These are phyloP conservation scores for Seriola rivoliana DNA, from an alignment of 2,113 vertebrate species.

Conservation along the genomic window DNA sequence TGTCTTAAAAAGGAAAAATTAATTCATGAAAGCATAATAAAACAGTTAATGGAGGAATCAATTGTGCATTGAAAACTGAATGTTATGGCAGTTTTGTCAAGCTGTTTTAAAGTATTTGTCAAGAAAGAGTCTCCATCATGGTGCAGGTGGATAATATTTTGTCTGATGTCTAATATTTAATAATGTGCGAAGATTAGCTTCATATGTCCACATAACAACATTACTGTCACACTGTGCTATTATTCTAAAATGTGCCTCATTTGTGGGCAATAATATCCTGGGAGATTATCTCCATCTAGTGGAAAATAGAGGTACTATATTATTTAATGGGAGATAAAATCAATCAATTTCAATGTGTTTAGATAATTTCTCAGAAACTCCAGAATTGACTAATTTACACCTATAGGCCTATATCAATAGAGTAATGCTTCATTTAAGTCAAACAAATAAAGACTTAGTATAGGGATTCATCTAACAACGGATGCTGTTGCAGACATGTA, in stretches of 20 bases:
- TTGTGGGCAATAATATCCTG: neutral
- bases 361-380: neutral
- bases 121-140: neutral
- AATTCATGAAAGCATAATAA: neutral
- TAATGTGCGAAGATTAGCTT: neutral
- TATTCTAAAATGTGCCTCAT: neutral
- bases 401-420: neutral
- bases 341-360: neutral
- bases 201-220: neutral
- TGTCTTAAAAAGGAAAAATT: neutral
- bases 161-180: neutral
- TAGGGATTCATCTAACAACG: neutral
- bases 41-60: constrained; percentile 11
- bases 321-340: neutral
- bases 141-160: neutral
- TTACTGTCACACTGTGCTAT: neutral
- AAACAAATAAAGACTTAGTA: neutral
- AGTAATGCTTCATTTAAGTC: too few relatives aligned
- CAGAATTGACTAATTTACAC: neutral
- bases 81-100: neutral
- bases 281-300: constrained; percentile 63
- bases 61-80: neutral
- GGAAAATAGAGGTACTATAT: constrained; percentile 30
- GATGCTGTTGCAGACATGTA: too few relatives aligned
- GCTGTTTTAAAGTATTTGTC: neutral